Base-by-base conservation (phyloP, 2,888 invertebrate genomes). In the Teleiodes luculella region DNA sequence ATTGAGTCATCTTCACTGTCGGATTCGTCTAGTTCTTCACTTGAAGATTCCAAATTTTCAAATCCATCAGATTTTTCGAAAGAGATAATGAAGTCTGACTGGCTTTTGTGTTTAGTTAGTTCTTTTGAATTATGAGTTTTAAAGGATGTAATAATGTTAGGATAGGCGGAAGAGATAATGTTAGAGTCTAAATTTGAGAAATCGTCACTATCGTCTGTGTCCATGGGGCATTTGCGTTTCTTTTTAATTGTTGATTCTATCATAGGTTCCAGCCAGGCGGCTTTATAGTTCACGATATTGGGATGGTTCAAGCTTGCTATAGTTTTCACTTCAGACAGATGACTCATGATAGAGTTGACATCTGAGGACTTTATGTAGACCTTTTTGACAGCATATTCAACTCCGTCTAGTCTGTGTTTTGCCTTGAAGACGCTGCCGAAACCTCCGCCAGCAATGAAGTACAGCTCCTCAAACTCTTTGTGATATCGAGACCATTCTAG, bases 271-370 rank as follows among this genome's bases (percentile, higher is more conserved):
- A 96, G 79, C 96, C 96, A 96, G 0, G 96, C 95, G 0, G 94
- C 94, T 84, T 96, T 95, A 69, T 96, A 96, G 18, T 94, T 92
- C 4, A 96, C 95, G 59, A 96, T 94, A 73, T 96, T 95, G 0
- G 92, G 91, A 82, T 96, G 96, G 70, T 94, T 94, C 24, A 96
- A 82, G 67, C 92, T 92, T 0, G 96, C 95, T 62, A 96, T 91
- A 1, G 95, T 94, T 81, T 95, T 95, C 0, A 95, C 96, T 90
- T 96, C 96, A 2, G 93, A 88, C 39, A 95, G 82, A 80, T 94
- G 93, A 43, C 88, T 90, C 78, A 92, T 89, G 14, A 94, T 91
- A 0, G 92, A 91, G 56, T 92, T 86, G 0, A 94, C 90, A 62
- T 92, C 92, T 7, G 91, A 91, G 0, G 93, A 92, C 62, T 92